phyloP scores from a whole-genome alignment of 2,888 invertebrate genomes.

The Sesia bembeciformis region DNA sequence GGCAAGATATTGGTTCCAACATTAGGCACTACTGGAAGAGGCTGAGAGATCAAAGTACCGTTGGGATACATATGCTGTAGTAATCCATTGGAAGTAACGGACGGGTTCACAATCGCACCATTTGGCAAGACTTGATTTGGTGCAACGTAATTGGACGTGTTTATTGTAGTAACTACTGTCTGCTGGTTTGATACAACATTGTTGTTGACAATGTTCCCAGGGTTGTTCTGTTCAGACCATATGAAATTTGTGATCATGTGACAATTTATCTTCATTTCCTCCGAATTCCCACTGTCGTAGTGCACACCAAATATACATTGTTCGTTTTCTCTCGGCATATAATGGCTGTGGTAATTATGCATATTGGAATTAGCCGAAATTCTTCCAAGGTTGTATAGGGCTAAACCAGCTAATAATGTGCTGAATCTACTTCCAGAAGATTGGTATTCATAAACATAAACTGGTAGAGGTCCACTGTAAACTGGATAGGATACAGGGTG shows the following conservation, averaged over 20 bases:
- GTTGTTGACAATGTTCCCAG: neutral
- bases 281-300: conserved; percentile 6
- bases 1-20: neutral
- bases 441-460: conserved; percentile 15
- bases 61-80: neutral
- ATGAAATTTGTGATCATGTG: conserved; percentile 12
- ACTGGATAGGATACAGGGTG: conserved; percentile 4
- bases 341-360: conserved; percentile 1
- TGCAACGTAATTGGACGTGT: neutral
- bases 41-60: neutral
- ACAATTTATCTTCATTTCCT: conserved; percentile 14
- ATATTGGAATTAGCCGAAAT: neutral
- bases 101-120: neutral
- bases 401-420: conserved; percentile 13
- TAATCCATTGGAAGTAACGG: neutral
- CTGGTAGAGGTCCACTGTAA: conserved; percentile 10
- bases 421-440: conserved; percentile 13
- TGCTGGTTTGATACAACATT: neutral
- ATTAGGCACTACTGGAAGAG: neutral
- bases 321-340: conserved; percentile 9
- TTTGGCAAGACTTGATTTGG: neutral
- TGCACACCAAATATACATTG: conserved; percentile 13
- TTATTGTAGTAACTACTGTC: neutral
- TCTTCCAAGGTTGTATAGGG: conserved; percentile 15
- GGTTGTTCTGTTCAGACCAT: conserved; percentile 3